phyloP scores from a whole-genome alignment of 2,113 vertebrate species.

The Vulpes lagopus region DNA sequence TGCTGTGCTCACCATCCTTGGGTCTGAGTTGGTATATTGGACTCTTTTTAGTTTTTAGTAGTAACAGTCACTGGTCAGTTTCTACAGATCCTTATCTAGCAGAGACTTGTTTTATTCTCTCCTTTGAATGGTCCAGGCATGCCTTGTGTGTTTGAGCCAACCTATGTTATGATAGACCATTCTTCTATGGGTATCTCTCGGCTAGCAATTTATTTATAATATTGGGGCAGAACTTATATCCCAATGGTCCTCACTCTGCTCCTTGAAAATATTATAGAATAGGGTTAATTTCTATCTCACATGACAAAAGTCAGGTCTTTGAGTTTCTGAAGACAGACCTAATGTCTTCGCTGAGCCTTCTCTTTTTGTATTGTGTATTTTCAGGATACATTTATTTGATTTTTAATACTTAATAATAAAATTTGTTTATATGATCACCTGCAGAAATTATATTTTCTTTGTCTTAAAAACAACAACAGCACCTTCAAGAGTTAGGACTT shows the following conservation, averaged over 20 bases:
- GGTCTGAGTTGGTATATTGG: background rate
- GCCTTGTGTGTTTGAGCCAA: background rate
- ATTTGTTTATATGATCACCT: background rate
- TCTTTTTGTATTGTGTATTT: background rate
- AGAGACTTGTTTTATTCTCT: background rate
- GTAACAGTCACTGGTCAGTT: background rate
- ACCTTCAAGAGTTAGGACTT: background rate
- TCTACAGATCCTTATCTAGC: background rate
- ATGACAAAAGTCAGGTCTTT: background rate
- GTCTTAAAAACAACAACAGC: background rate
- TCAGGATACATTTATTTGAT: constrained; percentile 32
- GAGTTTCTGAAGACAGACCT: background rate
- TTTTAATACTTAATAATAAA: constrained; percentile 51
- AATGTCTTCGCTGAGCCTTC: background rate
- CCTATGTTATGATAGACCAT: background rate
- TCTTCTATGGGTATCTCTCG: background rate
- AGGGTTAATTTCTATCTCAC: background rate
- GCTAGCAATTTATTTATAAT: background rate
- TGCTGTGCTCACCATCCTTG: background rate
- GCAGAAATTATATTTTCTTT: background rate
- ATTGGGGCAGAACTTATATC: background rate
- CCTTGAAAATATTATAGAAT: background rate
- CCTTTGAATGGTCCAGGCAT: background rate
- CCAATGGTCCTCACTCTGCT: background rate
- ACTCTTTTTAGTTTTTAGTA: background rate